These are phyloP conservation scores for Idaea straminata DNA, from an alignment of 2,888 invertebrate species.

Conservation along the genomic window DNA sequence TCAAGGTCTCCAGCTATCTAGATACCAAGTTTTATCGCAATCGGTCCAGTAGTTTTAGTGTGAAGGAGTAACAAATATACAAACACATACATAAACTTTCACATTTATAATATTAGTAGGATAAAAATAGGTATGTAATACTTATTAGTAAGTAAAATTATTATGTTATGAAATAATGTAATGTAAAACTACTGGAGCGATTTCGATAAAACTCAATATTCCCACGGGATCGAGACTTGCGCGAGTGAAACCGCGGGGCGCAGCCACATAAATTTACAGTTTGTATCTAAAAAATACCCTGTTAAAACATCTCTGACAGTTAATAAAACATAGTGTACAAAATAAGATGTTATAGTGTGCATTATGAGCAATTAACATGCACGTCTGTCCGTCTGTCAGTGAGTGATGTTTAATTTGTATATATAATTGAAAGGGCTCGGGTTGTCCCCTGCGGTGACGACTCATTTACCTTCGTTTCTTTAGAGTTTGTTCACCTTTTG, in stretches of 20 bases:
- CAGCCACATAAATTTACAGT: background rate
- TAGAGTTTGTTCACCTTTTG: background rate
- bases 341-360: conserved; percentile 2
- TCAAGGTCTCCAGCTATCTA: no score
- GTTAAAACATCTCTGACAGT: conserved; percentile 1
- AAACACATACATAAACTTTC: no score
- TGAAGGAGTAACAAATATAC: no score
- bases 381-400: conserved; percentile 27
- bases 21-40: no score
- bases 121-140: no score
- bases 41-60: no score
- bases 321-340: background rate
- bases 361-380: conserved; percentile 34
- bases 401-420: conserved; percentile 1
- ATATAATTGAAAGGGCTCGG: background rate
- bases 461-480: background rate
- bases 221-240: no score
- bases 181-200: no score
- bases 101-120: no score
- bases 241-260: background rate
- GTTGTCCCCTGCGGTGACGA: background rate
- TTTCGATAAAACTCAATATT: no score
- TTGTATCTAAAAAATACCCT: background rate
- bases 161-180: no score
- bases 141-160: no score